Evolutionary conservation across 1,140 invertebrate genomes (phyloP).

Genomic region (Sitodiplosis mosellana): DNA sequence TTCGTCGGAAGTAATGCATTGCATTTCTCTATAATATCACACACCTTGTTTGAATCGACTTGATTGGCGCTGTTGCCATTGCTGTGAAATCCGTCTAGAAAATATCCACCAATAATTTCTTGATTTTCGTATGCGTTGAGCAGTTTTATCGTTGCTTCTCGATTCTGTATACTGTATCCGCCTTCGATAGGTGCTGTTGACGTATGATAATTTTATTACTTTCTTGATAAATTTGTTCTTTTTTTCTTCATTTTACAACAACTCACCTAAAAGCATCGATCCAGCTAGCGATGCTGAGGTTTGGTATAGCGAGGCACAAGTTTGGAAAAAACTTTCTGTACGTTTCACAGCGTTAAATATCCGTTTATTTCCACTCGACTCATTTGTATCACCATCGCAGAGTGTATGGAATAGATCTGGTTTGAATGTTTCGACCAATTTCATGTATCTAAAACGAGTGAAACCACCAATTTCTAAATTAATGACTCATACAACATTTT

Average conservation of each 20-base stretch:
- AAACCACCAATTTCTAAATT: constrained; percentile 41
- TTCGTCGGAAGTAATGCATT: constrained; percentile 39
- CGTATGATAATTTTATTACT: constrained; percentile 4
- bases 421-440: constrained; percentile 51
- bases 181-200: constrained; percentile 60
- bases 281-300: constrained; percentile 29
- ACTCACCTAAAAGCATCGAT: constrained; percentile 16
- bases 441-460: constrained; percentile 52
- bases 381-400: constrained; percentile 61
- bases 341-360: constrained; percentile 42
- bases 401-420: constrained; percentile 63
- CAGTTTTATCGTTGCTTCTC: constrained; percentile 41
- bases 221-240: neutral
- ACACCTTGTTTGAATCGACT: constrained; percentile 32
- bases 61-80: constrained; percentile 33
- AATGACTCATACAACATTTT: constrained; percentile 60
- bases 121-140: constrained; percentile 35
- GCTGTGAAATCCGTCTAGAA: constrained; percentile 62
- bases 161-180: constrained; percentile 39
- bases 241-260: constrained; percentile 15
- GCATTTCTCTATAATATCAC: constrained; percentile 39
- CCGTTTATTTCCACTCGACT: constrained; percentile 44
- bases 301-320: constrained; percentile 36
- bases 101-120: constrained; percentile 39
- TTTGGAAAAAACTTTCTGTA: constrained; percentile 34